Conservation (phyloP, 92 coral and sea anemone species). For the Epizoanthus scotinus region DNA sequence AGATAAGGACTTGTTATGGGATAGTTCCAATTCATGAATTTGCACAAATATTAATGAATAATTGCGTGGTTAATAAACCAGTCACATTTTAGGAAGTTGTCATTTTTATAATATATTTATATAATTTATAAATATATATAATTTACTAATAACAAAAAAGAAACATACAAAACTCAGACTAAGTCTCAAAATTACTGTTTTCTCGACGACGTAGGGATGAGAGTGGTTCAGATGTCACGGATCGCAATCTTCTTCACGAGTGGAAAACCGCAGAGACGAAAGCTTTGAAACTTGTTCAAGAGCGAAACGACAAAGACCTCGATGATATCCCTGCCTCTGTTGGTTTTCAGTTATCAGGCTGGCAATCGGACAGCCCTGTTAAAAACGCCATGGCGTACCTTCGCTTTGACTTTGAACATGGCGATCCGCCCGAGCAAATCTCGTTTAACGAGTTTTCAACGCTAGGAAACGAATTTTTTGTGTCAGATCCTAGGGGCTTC, state of each 20-base stretch:
- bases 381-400: conserved; percentile 59
- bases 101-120: no score
- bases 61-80: no score
- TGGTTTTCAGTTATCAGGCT: conserved; percentile 51
- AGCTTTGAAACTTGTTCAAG: conserved; percentile 24
- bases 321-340: conserved; percentile 45
- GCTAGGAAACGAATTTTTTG: conserved; percentile 59
- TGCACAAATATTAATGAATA: no score
- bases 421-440: conserved; percentile 49
- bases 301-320: conserved; percentile 32
- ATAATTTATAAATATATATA: no score
- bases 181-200: no score
- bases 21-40: no score
- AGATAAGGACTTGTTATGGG: no score
- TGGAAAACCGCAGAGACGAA: not conserved
- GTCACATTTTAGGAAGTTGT: no score
- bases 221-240: conserved; percentile 57
- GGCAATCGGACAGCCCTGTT: conserved; percentile 52
- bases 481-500: conserved; percentile 60
- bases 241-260: conserved; percentile 10
- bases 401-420: conserved; percentile 62
- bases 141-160: no score
- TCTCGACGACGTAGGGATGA: conserved; percentile 45
- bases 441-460: conserved; percentile 41
- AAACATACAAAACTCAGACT: no score